Conservation (phyloP, 2,113 vertebrate genomes). For the Speoplatyrhinus poulsoni region DNA sequence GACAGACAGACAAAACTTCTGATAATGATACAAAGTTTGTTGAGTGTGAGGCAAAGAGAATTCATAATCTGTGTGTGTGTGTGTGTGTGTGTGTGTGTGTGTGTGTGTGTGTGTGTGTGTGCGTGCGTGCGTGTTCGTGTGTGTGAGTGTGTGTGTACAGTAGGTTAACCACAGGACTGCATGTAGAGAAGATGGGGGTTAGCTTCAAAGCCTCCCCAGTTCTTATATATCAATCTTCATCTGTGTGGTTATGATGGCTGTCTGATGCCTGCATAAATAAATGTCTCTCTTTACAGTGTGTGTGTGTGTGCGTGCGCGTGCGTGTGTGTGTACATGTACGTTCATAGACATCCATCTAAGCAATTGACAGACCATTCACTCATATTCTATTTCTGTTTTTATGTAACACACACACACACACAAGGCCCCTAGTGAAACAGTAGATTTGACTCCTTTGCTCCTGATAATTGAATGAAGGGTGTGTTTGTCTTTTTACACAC, state of each 20-base stretch:
- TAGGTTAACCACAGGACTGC: constrained; percentile 41
- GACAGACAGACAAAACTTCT: neutral
- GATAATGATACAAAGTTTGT: neutral
- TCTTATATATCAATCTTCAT: constrained; percentile 35
- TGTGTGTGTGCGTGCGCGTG: constrained; percentile 1
- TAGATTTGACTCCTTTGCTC: too few species aligned
- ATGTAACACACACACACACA: too few species aligned
- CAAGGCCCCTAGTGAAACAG: too few species aligned
- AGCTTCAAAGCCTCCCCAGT: constrained; percentile 52
- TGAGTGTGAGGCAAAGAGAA: neutral
- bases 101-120: neutral
- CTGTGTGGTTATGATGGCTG: constrained; percentile 18
- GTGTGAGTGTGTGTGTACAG: neutral
- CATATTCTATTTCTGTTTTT: neutral
- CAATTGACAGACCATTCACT: neutral
- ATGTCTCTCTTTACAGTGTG: constrained; percentile 19
- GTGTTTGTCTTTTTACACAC: too few species aligned
- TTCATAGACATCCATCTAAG: constrained; percentile 7
- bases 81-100: neutral
- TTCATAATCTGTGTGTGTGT: neutral
- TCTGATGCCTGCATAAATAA: constrained; percentile 39
- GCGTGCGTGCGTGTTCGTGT: neutral
- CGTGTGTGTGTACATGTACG: constrained; percentile 16
- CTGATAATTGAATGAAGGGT: too few species aligned
- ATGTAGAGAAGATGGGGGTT: constrained; percentile 26